phyloP scores from a whole-genome alignment of 2,797 vertebrate genomes.

The Periophthalmus magnuspinnatus region DNA sequence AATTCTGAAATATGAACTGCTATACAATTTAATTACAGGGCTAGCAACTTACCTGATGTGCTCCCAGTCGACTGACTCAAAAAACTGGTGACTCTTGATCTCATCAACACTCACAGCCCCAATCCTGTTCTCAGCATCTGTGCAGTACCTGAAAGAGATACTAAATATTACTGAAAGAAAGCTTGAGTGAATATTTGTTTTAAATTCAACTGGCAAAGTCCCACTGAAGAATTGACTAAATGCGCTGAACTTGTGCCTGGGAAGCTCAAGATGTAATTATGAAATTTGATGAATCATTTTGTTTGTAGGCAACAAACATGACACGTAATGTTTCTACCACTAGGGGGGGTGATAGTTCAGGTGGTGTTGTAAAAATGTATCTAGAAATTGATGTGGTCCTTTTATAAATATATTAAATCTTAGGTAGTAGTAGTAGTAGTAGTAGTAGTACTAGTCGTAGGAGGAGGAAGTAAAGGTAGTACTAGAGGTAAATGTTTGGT shows the following conservation, averaged over 20 bases:
- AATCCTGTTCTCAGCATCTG: slow-evolving; percentile 91
- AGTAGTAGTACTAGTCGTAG: no score
- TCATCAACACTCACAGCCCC: slow-evolving; percentile 93
- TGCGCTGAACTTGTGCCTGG: no score
- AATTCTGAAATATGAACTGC: not conserved
- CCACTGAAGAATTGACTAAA: not conserved
- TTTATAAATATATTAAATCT: no score
- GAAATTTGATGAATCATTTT: not conserved
- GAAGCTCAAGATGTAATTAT: no score
- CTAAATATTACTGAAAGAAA: not conserved
- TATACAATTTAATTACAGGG: not conserved
- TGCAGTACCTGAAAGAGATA: slow-evolving; percentile 85
- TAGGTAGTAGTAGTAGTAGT: no score
- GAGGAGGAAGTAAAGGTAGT: no score
- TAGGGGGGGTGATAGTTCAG: not conserved
- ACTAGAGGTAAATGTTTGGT: no score
- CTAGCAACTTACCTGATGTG: slow-evolving; percentile 89
- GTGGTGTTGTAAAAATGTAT: not conserved
- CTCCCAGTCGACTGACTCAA: slow-evolving; percentile 97
- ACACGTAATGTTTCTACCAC: not conserved
- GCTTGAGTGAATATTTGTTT: not conserved
- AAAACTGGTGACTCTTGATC: slow-evolving; percentile 92
- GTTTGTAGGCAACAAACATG: not conserved
- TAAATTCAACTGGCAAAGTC: not conserved
- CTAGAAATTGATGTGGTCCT: no score